Percentiles rank a stretch among this genome's conserved stretches.
phyloP scores from a whole-genome alignment of 1,140 invertebrate genomes.

The Reticulitermes speratus region DNA sequence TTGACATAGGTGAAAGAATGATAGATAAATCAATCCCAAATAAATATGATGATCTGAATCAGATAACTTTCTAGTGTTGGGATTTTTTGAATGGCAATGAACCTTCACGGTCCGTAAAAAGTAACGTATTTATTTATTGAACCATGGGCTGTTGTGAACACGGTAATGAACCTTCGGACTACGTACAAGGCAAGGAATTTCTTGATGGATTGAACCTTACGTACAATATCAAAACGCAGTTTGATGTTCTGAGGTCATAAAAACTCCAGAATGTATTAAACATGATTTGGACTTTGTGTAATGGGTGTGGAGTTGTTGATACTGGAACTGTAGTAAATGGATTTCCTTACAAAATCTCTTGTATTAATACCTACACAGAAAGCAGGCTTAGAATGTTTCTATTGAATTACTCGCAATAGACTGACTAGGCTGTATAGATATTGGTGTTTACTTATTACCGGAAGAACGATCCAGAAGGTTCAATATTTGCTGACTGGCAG shows the following conservation, averaged over 20 bases:
- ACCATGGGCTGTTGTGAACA: too few relatives aligned
- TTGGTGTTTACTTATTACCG: background rate
- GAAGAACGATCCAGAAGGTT: background rate
- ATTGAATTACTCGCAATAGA: background rate
- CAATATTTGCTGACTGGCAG: constrained; percentile 5
- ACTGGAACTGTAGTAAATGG: background rate
- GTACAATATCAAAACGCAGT: background rate
- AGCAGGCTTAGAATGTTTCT: background rate
- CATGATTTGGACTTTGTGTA: background rate
- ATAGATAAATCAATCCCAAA: too few relatives aligned
- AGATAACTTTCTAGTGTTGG: too few relatives aligned
- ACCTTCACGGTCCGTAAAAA: too few relatives aligned
- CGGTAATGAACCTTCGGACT: too few relatives aligned
- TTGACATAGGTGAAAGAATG: too few relatives aligned
- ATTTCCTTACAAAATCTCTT: background rate
- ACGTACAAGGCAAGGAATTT: too few relatives aligned
- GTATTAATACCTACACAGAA: background rate
- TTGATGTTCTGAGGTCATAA: background rate
- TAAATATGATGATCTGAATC: too few relatives aligned
- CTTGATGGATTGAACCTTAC: background rate
- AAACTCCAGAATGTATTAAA: background rate
- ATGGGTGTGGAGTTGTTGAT: background rate
- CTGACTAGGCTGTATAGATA: background rate
- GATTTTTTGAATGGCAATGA: too few relatives aligned
- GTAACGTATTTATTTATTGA: too few relatives aligned